Evolutionary conservation across 1,140 invertebrate species (phyloP).

Genomic region (Tribolium castaneum): DNA sequence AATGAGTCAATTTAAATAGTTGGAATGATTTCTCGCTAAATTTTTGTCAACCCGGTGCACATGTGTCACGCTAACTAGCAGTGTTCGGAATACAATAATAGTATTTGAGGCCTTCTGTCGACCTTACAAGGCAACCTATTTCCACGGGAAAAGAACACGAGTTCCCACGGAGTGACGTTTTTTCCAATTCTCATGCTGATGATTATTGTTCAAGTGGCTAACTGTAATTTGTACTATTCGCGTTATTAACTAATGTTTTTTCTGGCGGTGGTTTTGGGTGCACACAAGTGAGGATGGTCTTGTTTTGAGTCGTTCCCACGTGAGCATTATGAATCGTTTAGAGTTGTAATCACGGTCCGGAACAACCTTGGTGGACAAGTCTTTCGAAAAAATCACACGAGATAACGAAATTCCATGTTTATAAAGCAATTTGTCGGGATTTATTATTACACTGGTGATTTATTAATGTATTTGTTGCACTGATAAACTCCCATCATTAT

Average conservation of each 20-base stretch:
- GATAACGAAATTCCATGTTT: neutral
- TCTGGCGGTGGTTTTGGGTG: neutral
- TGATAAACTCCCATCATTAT: neutral
- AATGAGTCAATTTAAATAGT: neutral
- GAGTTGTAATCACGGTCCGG: neutral
- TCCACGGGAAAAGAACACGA: slow-evolving; percentile 51
- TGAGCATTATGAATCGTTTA: neutral
- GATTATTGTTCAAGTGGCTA: slow-evolving; percentile 25
- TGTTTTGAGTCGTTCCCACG: slow-evolving; percentile 7
- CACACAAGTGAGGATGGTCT: neutral
- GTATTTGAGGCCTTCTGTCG: slow-evolving; percentile 46
- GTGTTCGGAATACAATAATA: neutral
- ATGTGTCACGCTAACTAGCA: slow-evolving; percentile 2
- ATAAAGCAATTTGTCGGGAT: slow-evolving; percentile 14
- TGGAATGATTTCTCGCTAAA: neutral
- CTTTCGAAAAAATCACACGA: neutral
- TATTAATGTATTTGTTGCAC: slow-evolving; percentile 12
- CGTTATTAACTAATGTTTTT: slow-evolving; percentile 8
- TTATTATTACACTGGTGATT: slow-evolving; percentile 1
- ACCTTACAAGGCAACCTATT: slow-evolving; percentile 55
- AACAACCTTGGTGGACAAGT: neutral
- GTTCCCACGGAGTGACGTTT: slow-evolving; percentile 52
- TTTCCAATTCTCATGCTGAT: slow-evolving; percentile 45
- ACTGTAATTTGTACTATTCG: slow-evolving; percentile 24
- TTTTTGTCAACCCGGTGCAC: slow-evolving; percentile 9